Conservation (phyloP, 2,888 invertebrate species). For the Clusia tigrina region DNA sequence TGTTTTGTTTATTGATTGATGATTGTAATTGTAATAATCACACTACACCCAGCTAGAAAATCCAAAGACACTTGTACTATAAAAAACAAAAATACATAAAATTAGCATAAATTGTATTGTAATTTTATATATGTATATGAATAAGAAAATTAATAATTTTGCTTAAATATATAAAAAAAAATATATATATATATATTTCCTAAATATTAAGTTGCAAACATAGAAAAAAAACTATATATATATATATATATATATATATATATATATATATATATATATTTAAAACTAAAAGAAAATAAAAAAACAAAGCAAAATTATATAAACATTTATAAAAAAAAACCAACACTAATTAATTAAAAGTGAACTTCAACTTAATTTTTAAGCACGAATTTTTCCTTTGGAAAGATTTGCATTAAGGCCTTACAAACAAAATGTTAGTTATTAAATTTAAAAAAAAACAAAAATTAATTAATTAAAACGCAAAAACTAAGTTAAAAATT, state of each 20-base stretch:
- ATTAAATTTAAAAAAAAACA: conserved; percentile 13
- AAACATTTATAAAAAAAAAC: neutral
- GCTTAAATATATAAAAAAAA: conserved; percentile 15
- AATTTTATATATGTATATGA: neutral
- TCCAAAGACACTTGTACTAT: conserved; percentile 45
- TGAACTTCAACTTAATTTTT: conserved; percentile 24
- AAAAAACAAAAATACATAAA: conserved; percentile 27
- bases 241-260: conserved; percentile 11
- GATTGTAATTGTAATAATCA: too few relatives aligned
- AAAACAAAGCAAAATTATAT: conserved; percentile 8
- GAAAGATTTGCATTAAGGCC: conserved; percentile 34
- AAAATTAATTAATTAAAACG: neutral
- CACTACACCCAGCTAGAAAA: conserved; percentile 42
- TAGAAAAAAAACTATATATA: neutral
- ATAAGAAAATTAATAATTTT: neutral
- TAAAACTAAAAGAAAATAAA: conserved; percentile 10
- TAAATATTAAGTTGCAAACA: too few relatives aligned
- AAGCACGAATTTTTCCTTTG: conserved; percentile 31
- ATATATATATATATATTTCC: neutral
- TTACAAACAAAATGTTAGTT: conserved; percentile 35
- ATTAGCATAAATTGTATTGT: conserved; percentile 9
- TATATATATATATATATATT: neutral
- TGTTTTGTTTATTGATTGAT: conserved; percentile 24
- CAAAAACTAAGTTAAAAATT: neutral
- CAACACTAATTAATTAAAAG: conserved; percentile 11